These are phyloP conservation scores for Microctenopoma lineatum DNA, from an alignment of 2,797 vertebrate genomes.

Conservation along the genomic window DNA sequence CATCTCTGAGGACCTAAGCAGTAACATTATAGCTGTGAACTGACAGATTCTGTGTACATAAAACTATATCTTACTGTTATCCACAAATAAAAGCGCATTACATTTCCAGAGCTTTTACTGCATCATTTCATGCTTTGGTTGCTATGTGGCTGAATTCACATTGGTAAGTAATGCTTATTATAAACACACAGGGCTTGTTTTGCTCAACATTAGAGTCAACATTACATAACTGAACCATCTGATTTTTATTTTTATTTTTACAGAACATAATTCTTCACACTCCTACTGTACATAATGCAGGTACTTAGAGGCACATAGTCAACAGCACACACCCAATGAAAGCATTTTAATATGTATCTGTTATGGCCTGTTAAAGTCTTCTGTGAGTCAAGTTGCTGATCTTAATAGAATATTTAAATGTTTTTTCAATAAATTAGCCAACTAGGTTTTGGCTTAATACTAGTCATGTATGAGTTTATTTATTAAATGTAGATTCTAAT, in stretches of 20 bases:
- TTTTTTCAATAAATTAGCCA: constrained; percentile 4
- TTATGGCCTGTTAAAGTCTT: neutral
- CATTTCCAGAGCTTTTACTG: constrained; percentile 13
- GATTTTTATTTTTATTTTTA: constrained; percentile 24
- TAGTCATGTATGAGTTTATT: neutral
- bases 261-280: constrained; percentile 19
- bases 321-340: neutral
- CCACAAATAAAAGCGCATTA: neutral
- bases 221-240: constrained; percentile 32
- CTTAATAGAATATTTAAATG: constrained; percentile 16
- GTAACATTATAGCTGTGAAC: neutral
- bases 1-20: neutral
- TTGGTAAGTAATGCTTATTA: constrained; percentile 3
- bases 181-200: constrained; percentile 3
- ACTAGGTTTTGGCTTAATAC: constrained; percentile 2
- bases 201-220: constrained; percentile 23
- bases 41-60: neutral
- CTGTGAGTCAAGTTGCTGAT: neutral
- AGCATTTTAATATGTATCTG: neutral
- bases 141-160: constrained; percentile 17
- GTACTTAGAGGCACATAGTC: constrained; percentile 1
- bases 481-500: constrained; percentile 13
- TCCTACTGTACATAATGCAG: constrained; percentile 4
- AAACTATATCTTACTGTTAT: neutral
- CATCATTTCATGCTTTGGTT: constrained; percentile 9